Percentiles rank a stretch among this genome's conserved stretches.
Evolutionary conservation across 30 jellyfish, hydroid and myxozoan genomes (phyloP).

Genomic region (Hydra vulgaris): DNA sequence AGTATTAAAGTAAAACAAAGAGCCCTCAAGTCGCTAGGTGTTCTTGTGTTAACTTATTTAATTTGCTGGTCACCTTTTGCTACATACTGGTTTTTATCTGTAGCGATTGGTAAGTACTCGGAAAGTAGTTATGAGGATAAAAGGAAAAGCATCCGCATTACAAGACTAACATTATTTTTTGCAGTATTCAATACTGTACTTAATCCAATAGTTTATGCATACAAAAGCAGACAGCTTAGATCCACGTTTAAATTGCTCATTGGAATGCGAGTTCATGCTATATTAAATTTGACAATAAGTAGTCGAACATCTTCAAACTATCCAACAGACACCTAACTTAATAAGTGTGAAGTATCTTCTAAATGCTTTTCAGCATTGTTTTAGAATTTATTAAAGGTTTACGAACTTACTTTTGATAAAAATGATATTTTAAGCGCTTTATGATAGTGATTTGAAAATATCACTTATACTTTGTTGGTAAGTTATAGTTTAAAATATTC

Average conservation of each 20-base stretch:
- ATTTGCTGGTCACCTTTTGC: slow-evolving; percentile 90
- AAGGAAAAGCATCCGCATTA: slow-evolving; percentile 46
- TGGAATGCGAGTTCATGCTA: not conserved
- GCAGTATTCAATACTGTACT: slow-evolving; percentile 62
- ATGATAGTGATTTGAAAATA: not conserved
- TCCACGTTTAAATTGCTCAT: slow-evolving; percentile 1
- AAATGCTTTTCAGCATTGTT: not conserved
- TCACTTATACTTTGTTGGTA: too few relatives aligned
- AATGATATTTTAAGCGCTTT: not conserved
- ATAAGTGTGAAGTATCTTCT: not conserved
- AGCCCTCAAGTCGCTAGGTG: slow-evolving; percentile 55
- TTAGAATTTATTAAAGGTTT: too few relatives aligned
- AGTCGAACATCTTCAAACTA: not conserved
- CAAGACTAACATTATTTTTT: slow-evolving; percentile 48
- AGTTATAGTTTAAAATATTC: too few relatives aligned
- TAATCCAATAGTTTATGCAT: slow-evolving; percentile 84
- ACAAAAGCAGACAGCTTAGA: slow-evolving; percentile 52
- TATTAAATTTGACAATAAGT: not conserved
- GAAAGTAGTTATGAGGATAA: slow-evolving; percentile 37
- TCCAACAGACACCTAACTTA: not conserved
- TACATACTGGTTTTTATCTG: slow-evolving; percentile 76
- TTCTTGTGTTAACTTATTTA: slow-evolving; percentile 53
- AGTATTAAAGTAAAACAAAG: slow-evolving; percentile 39
- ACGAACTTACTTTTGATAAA: not conserved
- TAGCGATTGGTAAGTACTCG: slow-evolving; percentile 34